Conservation (phyloP, 2,888 invertebrate species). For the Caenorhabditis sp. region DNA sequence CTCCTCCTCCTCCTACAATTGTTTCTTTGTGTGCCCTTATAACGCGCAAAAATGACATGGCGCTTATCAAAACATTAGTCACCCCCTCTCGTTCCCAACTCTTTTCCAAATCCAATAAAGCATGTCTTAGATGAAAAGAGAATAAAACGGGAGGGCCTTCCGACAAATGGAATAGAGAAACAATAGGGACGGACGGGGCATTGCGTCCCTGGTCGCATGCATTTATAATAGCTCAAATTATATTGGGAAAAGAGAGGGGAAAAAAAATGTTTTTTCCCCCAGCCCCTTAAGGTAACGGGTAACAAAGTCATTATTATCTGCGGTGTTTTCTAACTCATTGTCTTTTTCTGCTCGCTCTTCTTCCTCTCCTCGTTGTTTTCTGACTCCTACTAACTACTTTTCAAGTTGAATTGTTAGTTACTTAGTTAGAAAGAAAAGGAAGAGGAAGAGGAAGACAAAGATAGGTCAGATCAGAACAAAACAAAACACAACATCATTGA, state of each 20-base stretch:
- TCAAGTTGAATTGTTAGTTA: slow-evolving; percentile 9
- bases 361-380: background rate
- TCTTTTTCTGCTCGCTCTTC: background rate
- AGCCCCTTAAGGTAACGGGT: background rate
- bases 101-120: too few relatives aligned
- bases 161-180: background rate
- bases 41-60: too few relatives aligned
- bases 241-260: slow-evolving; percentile 17
- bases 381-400: background rate
- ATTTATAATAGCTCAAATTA: slow-evolving; percentile 53
- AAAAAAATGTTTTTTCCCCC: slow-evolving; percentile 8
- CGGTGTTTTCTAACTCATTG: slow-evolving; percentile 13
- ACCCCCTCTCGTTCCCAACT: too few relatives aligned
- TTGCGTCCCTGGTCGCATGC: slow-evolving; percentile 11
- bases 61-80: too few relatives aligned
- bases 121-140: background rate
- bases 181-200: background rate
- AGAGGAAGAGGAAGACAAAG: background rate
- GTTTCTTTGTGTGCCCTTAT: too few relatives aligned
- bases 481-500: slow-evolving; percentile 8
- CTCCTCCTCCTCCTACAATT: background rate
- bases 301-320: slow-evolving; percentile 33
- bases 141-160: background rate
- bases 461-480: slow-evolving; percentile 40
- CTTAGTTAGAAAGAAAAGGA: background rate